Percentiles rank a stretch among this genome's conserved stretches.
phyloP scores from a whole-genome alignment of 2,888 invertebrate species.

The Phortica magna region DNA sequence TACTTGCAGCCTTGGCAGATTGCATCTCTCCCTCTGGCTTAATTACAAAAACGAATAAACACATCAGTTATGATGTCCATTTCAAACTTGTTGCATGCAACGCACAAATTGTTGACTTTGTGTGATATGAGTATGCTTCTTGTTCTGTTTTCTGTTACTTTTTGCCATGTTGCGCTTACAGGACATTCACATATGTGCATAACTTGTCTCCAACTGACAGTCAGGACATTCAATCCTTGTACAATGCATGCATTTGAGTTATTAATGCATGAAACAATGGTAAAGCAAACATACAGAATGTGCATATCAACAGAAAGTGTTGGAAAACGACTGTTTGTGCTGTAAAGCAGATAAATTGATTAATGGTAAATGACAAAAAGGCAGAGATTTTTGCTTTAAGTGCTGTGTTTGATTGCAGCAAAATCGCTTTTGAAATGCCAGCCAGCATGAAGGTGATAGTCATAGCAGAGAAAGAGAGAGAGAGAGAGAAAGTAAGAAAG shows the following conservation, averaged over 20 bases:
- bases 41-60: too few relatives aligned
- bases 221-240: neutral
- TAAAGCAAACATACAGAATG: neutral
- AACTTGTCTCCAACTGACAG: neutral
- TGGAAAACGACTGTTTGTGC: neutral
- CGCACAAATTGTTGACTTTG: neutral
- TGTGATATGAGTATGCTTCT: too few relatives aligned
- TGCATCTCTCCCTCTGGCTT: too few relatives aligned
- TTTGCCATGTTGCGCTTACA: neutral
- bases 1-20: too few relatives aligned
- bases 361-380: neutral
- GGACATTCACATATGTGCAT: neutral
- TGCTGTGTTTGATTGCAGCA: neutral
- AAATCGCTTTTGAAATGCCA: neutral
- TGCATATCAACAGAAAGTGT: neutral
- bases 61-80: neutral
- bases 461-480: too few relatives aligned
- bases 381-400: neutral
- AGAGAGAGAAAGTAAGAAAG: neutral
- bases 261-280: neutral
- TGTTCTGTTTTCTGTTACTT: too few relatives aligned
- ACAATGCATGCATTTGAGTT: neutral
- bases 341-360: neutral
- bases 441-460: neutral
- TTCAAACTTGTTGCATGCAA: neutral